phyloP scores from a whole-genome alignment of 2,113 vertebrate species.

The Lutjanus erythropterus region DNA sequence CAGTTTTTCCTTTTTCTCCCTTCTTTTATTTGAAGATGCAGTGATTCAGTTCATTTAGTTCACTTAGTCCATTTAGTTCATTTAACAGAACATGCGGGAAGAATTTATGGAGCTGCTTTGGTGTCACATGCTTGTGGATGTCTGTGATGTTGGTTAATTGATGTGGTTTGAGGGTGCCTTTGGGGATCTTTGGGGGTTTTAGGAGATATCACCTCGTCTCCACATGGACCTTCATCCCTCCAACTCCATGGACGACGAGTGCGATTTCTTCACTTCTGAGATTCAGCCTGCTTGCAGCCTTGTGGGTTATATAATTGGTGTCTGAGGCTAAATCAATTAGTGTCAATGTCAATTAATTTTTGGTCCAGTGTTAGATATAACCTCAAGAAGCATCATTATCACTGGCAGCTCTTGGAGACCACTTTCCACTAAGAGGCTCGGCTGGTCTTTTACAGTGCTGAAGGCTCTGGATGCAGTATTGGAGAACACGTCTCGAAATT shows the following conservation, averaged over 20 bases:
- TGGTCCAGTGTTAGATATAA: conserved; percentile 41
- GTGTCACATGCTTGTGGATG: no score
- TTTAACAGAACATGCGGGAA: background rate
- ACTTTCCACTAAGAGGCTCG: background rate
- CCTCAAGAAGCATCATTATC: background rate
- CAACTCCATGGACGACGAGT: conserved; percentile 41
- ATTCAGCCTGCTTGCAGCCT: conserved; percentile 17
- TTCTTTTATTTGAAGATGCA: no score
- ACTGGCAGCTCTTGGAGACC: background rate
- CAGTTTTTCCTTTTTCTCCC: no score
- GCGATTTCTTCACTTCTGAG: conserved; percentile 33
- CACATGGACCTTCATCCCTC: background rate
- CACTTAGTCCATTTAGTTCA: no score
- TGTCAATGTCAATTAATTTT: no score
- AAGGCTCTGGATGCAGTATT: no score
- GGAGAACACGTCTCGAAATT: background rate
- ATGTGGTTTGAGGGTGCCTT: background rate
- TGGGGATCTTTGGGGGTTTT: background rate
- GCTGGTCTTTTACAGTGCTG: no score
- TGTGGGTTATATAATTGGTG: conserved; percentile 53
- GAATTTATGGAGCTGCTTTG: no score
- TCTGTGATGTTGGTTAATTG: background rate
- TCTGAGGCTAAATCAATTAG: conserved; percentile 52
- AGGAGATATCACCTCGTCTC: background rate
- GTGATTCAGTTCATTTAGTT: no score